Conservation (phyloP, 2,113 vertebrate genomes). For the Engraulis encrasicolus region DNA sequence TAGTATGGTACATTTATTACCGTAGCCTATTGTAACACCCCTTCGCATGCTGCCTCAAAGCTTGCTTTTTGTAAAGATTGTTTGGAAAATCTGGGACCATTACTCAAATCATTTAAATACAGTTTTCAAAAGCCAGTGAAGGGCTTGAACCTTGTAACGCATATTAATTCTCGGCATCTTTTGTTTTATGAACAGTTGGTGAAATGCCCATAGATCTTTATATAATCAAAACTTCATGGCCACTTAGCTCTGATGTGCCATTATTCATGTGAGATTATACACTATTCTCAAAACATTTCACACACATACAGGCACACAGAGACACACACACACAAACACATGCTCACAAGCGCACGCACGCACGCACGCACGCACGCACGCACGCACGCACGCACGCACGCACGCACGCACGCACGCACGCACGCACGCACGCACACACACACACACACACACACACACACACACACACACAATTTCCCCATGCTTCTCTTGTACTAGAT, state of each 20-base stretch:
- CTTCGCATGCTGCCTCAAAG: neutral
- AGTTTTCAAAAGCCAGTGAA: constrained; percentile 13
- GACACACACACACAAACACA: neutral
- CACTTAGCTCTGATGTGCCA: constrained; percentile 2
- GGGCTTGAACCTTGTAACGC: neutral
- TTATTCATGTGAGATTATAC: neutral
- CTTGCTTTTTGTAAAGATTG: constrained; percentile 37
- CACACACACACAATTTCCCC: neutral
- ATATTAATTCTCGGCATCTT: constrained; percentile 5
- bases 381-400: neutral
- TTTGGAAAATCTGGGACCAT: constrained; percentile 40
- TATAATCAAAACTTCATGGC: constrained; percentile 20
- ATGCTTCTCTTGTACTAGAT: neutral
- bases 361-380: neutral
- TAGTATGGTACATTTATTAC: neutral
- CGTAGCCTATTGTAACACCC: neutral
- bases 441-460: constrained; percentile 2
- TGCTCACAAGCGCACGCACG: neutral
- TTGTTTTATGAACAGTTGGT: constrained; percentile 12
- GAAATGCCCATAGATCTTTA: neutral
- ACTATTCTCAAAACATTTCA: neutral
- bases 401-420: neutral
- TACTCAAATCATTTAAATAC: constrained; percentile 9
- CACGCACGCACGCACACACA: neutral
- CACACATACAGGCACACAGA: neutral